Percentiles rank a stretch among this genome's conserved stretches.
phyloP scores from a whole-genome alignment of 2,113 vertebrate genomes.

The Bagarius yarrelli region DNA sequence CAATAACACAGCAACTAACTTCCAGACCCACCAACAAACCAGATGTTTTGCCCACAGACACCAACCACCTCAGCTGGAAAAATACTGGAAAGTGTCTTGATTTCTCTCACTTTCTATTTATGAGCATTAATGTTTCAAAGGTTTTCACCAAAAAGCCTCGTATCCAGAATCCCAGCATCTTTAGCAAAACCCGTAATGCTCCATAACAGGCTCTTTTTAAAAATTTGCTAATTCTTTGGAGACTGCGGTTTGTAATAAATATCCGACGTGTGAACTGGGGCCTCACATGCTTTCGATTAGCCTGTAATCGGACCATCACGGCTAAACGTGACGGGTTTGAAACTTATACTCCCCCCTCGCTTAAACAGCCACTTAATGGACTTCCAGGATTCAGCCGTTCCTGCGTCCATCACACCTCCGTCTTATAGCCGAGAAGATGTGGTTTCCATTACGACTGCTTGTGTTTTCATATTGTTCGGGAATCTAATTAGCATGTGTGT shows the following conservation, averaged over 20 bases:
- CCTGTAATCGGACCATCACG: constrained; percentile 55
- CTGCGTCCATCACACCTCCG: constrained; percentile 38
- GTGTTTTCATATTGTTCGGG: constrained; percentile 40
- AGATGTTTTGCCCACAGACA: neutral
- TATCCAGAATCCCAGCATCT: neutral
- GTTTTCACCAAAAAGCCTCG: neutral
- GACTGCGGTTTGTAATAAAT: constrained; percentile 48
- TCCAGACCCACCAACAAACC: neutral
- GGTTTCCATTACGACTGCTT: neutral
- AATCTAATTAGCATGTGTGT: constrained; percentile 45
- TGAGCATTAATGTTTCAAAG: neutral
- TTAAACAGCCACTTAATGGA: constrained; percentile 51
- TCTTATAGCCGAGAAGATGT: neutral
- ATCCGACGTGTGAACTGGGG: constrained; percentile 51
- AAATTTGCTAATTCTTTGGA: neutral
- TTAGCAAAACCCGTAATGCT: neutral
- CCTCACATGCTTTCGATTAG: constrained; percentile 67
- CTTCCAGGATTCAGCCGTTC: constrained; percentile 23
- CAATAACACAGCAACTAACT: neutral
- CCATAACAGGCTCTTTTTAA: neutral
- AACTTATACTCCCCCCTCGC: constrained; percentile 59
- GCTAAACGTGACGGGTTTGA: constrained; percentile 46
- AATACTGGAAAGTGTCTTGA: neutral
- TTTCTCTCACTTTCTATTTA: neutral
- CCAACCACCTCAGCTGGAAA: neutral